Percentiles rank a stretch among this genome's conserved stretches.
phyloP scores from a whole-genome alignment of 2,113 vertebrate species.

The Capreolus pygargus region DNA sequence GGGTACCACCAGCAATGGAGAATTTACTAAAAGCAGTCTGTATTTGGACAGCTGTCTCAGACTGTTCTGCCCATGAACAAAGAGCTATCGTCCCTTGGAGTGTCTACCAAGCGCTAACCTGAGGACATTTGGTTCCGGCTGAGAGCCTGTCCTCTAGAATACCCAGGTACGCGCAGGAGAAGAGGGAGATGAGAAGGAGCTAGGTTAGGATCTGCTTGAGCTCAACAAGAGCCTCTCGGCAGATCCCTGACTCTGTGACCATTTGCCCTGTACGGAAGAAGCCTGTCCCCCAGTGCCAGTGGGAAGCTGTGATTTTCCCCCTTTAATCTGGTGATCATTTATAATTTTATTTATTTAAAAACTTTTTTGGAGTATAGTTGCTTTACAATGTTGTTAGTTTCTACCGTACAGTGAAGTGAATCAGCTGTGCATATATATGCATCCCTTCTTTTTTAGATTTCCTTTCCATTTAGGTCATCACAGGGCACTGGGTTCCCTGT shows the following conservation, averaged over 20 bases:
- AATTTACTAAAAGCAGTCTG: background rate
- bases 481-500: background rate
- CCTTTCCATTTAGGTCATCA: background rate
- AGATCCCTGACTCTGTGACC: background rate
- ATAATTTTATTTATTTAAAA: background rate
- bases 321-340: background rate
- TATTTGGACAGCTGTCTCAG: background rate
- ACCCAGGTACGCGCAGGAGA: background rate
- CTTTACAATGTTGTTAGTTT: background rate
- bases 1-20: background rate
- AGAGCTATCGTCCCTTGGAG: background rate
- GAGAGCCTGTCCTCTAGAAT: background rate
- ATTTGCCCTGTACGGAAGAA: background rate
- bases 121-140: background rate
- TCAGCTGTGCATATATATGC: background rate
- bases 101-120: background rate
- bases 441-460: background rate
- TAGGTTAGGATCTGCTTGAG: background rate
- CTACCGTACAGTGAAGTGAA: background rate
- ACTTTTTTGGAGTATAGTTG: background rate
- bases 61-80: background rate
- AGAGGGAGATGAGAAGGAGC: background rate
- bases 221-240: background rate
- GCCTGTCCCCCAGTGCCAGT: background rate
- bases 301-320: background rate